Evolutionary conservation across 2,797 vertebrate species (phyloP).

Genomic region (Onychomys arenicola): DNA sequence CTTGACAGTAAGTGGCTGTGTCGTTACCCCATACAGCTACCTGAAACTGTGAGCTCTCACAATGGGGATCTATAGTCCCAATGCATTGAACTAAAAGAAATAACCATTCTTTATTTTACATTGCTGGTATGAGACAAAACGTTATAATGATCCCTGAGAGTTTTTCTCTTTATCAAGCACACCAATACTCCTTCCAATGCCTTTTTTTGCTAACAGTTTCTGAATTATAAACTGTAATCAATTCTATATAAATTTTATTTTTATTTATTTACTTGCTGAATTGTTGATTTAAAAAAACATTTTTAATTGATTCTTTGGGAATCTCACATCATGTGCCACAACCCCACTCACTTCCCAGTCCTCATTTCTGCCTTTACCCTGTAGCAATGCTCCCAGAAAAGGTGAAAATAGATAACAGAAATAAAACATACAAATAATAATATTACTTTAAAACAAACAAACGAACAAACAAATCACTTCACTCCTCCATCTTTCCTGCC

Average conservation of each 20-base stretch:
- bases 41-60: not conserved
- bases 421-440: not conserved
- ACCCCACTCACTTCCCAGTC: not conserved
- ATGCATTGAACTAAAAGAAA: not conserved
- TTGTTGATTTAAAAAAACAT: not conserved
- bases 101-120: slow-evolving; percentile 26
- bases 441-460: not conserved
- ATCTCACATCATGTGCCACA: not conserved
- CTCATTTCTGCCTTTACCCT: not conserved
- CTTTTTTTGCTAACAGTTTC: not conserved
- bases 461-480: not conserved
- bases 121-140: not conserved
- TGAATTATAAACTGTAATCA: not conserved
- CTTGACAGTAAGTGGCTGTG: not conserved
- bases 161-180: not conserved
- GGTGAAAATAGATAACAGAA: not conserved
- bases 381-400: accelerated
- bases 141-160: not conserved
- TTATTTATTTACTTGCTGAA: not conserved
- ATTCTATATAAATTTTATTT: not conserved
- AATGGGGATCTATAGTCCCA: not conserved
- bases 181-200: not conserved
- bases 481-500: not conserved
- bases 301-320: not conserved
- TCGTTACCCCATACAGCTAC: not conserved